Base-by-base conservation (phyloP, 2,797 vertebrate species). In the Amniataba percoides region DNA sequence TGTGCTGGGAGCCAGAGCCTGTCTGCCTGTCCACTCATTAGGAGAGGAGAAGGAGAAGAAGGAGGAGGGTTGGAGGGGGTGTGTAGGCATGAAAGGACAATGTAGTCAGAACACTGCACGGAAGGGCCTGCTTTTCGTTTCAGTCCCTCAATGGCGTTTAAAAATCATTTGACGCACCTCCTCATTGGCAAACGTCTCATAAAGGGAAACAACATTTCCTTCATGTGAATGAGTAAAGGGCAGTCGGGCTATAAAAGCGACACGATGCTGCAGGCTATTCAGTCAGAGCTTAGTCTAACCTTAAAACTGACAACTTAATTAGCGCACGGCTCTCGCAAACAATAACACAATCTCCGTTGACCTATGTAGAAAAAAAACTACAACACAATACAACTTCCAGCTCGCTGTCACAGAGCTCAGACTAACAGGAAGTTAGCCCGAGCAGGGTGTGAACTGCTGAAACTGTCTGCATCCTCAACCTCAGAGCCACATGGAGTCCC, bases 1-100 rank as follows among this genome's bases (percentile, higher is more conserved):
- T 83, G 83, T 75, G 86, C 88, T 90, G 58, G 69, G 83, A 85
- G 80, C 92, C 87, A 89, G 83, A 85, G 84, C 83, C 65, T 85
- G 89, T 87, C 78, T 79, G 78, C 68, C 74, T 77, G 78, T 86
- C 83, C 74, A 69, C 83, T 89, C 81, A 86, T 87, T 85, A 84
- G 69, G 43, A 77, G 61, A 53, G 46, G 25, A 56, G 21, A 25
- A 36, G 21, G 11, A 36, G 59, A 43, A 25, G 43, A 43, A 25
- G 43, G 49, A 21, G 27, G 39, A 53, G 45, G 27, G 27, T 31
- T 19, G 43, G n/a, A n/a, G 19, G 49, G 5, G 11, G 57, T 16
- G 78, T 56, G 59, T 61, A 56, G 67, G 69, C 71, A 71, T 64
- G 45, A 78, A 65, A 57, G 72, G 76, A 83, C 78, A 83, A 43